Percentiles rank a stretch among this genome's conserved stretches.
Conservation (phyloP, 2,113 vertebrate genomes). For the Dendrocopos noguchii region DNA sequence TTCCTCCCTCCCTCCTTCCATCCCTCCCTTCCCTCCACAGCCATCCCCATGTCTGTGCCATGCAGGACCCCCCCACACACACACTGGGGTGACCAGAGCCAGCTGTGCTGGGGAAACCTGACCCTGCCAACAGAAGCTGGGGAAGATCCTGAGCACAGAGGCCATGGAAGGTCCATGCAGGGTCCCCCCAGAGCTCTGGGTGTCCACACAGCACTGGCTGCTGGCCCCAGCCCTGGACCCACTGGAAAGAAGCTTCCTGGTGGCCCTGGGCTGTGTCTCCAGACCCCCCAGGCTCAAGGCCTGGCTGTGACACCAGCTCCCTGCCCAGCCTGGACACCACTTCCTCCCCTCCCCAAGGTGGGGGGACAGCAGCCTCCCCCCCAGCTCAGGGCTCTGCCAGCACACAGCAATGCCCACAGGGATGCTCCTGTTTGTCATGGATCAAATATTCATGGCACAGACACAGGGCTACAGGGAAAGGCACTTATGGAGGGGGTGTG, state of each 20-base stretch:
- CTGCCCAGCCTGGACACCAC: neutral
- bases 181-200: neutral
- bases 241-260: rapidly evolving
- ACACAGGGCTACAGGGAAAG: conserved; percentile 25
- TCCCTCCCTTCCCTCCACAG: rapidly evolving
- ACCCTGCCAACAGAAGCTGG: neutral
- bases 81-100: neutral
- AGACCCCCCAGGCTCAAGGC: rapidly evolving
- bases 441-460: conserved; percentile 56
- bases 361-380: neutral
- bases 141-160: rapidly evolving
- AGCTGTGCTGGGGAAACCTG: neutral
- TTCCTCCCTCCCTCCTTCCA: neutral
- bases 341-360: rapidly evolving
- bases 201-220: neutral
- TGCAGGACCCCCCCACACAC: rapidly evolving
- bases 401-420: rapidly evolving
- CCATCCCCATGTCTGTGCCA: neutral
- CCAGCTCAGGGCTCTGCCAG: neutral
- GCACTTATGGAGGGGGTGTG: neutral
- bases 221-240: neutral
- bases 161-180: rapidly evolving
- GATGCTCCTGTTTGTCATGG: neutral
- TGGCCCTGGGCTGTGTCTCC: rapidly evolving
- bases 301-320: rapidly evolving